Evolutionary conservation across 35 echinoderm and acorn worm genomes (phyloP).

Genomic region (Anneissia japonica): DNA sequence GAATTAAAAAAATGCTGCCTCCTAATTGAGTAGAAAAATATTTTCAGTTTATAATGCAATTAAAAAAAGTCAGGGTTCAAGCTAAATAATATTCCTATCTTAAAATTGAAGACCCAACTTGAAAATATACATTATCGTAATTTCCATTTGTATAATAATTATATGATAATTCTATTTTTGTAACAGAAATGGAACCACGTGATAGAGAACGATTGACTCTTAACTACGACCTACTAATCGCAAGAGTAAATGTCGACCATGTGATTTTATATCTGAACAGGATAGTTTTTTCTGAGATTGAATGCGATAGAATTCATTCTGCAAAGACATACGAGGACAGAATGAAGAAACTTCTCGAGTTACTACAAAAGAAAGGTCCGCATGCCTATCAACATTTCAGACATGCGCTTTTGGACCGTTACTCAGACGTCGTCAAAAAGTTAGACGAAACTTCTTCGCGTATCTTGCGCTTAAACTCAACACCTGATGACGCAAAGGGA

Average conservation of each 20-base stretch:
- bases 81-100: too few relatives aligned
- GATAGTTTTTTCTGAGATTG: neutral
- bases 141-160: neutral
- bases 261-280: constrained; percentile 8
- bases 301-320: constrained; percentile 7
- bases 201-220: neutral
- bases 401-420: neutral
- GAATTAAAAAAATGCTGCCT: too few relatives aligned
- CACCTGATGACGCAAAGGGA: neutral
- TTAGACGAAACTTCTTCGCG: neutral
- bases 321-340: neutral
- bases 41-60: too few relatives aligned
- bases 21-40: too few relatives aligned
- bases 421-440: neutral
- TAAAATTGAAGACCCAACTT: neutral
- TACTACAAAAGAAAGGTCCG: constrained; percentile 2
- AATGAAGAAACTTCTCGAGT: neutral
- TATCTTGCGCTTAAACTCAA: neutral
- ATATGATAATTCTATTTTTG: neutral
- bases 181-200: neutral
- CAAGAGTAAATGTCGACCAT: neutral
- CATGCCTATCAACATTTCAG: constrained; percentile 13
- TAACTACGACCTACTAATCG: neutral
- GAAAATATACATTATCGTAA: neutral
- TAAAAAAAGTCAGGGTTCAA: too few relatives aligned